Evolutionary conservation across 2,797 vertebrate genomes (phyloP).

Genomic region (Echiichthys vipera): DNA sequence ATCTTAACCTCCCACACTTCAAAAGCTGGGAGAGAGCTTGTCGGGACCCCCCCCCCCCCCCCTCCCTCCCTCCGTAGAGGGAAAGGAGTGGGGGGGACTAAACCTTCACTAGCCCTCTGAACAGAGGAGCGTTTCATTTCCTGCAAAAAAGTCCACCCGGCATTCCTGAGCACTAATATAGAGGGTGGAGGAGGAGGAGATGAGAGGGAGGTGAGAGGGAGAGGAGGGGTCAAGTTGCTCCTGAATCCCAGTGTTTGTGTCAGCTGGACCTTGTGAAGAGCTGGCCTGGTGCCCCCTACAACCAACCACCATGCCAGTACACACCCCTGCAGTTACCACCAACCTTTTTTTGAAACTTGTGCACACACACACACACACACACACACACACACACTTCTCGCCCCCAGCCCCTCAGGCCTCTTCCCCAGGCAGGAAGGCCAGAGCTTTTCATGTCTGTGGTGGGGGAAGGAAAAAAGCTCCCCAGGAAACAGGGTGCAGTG

Average conservation of each 20-base stretch:
- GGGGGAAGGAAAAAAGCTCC: constrained; percentile 88
- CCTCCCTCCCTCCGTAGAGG: constrained; percentile 42
- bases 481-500: constrained; percentile 86
- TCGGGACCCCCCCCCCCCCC: constrained; percentile 52
- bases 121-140: constrained; percentile 92
- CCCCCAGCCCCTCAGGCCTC: constrained; percentile 71
- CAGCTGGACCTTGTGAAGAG: constrained; percentile 84
- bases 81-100: constrained; percentile 66
- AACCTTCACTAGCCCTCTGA: constrained; percentile 75
- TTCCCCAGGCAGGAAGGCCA: constrained; percentile 89
- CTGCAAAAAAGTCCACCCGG: constrained; percentile 81
- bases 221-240: constrained; percentile 82
- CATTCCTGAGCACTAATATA: constrained; percentile 87
- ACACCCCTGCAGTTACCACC: constrained; percentile 62
- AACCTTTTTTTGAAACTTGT: constrained; percentile 5
- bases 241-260: constrained; percentile 89
- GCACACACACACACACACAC: constrained; percentile 11
- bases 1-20: constrained; percentile 92
- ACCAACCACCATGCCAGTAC: constrained; percentile 60
- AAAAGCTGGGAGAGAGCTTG: constrained; percentile 77
- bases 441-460: constrained; percentile 87
- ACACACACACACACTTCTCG: constrained; percentile 31
- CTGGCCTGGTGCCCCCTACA: constrained; percentile 80
- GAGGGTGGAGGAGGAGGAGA: constrained; percentile 65
- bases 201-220: constrained; percentile 35